phyloP scores from a whole-genome alignment of 2,797 vertebrate species.

The Girardinus metallicus region DNA sequence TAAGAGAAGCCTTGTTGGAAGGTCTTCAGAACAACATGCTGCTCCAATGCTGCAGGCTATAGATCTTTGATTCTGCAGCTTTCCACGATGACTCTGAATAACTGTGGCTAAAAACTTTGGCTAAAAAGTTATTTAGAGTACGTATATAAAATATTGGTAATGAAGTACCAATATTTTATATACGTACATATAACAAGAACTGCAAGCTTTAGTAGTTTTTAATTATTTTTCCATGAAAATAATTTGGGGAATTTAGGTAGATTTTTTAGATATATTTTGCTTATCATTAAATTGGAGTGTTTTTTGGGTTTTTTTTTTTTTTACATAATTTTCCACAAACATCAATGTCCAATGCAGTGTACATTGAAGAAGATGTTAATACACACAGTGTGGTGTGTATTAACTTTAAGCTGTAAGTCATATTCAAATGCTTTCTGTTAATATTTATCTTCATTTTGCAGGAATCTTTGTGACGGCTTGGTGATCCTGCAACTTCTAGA shows the following conservation, averaged over 20 bases:
- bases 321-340: neutral
- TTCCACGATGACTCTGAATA: neutral
- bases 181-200: neutral
- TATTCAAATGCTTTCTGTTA: neutral
- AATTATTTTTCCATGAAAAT: neutral
- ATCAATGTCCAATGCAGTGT: neutral
- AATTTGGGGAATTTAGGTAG: too few species aligned
- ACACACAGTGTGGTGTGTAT: neutral
- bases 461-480: slow-evolving; percentile 89
- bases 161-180: neutral
- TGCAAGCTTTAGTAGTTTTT: neutral
- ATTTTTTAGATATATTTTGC: neutral
- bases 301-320: neutral
- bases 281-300: neutral
- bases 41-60: neutral
- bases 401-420: neutral
- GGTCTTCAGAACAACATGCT: neutral
- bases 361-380: neutral
- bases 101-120: neutral
- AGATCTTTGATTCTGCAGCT: neutral
- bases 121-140: too few species aligned
- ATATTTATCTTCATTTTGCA: slow-evolving; percentile 58
- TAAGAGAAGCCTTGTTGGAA: neutral
- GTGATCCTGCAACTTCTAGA: slow-evolving; percentile 95
- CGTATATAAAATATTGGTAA: too few species aligned